Base-by-base conservation (phyloP, 2,888 invertebrate genomes). In the Uropetala carovei region DNA sequence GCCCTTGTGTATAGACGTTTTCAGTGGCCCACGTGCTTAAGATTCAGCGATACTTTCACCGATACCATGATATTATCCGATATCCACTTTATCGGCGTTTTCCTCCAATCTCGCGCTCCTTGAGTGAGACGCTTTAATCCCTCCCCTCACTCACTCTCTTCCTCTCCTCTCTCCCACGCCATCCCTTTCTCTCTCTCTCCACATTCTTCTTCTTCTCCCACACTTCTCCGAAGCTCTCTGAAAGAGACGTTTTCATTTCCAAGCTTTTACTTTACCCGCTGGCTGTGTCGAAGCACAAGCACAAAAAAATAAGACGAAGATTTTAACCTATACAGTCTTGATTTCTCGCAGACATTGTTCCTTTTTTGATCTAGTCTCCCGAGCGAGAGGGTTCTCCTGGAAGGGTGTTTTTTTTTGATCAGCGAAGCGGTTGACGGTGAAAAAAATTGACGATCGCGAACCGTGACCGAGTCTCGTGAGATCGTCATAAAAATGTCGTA, bases 371-470 rank as follows among this genome's bases (percentile, higher is more conserved):
- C 2, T 22, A 27, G 27, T 10, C 22, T 18, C 75, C 68, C 11
- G 59, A 27, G 85, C 27, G 59, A 13, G 27, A 30, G 82, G 83
- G 18, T 11, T 83, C 57, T 86, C 60, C 60, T 86, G 60, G 60
- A 86, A 68, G 18, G 86, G 86, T 43, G 3, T 43, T 43, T 43
- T 43, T 3, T 86, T 60, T 30, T 86, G 86, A 64, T 86, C 86
- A 86, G 86, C 86, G 86, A 86, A 86, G 86, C 86, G 86, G 86
- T 60, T 86, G 86, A 86, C 60, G 60, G 86, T 18, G 89, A 64
- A 64, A 64, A 89, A 89, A 43, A 43, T 27, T 89, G 89, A 89
- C 60, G 89, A 89, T 89, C 89, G 64, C 64, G 64, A 11, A 89
- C 60, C 89, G 89, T 89, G 89, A 89, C 89, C 43, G 16, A 43